phyloP scores from a whole-genome alignment of 2,113 vertebrate species.

The Sinocyclocheilus grahami region DNA sequence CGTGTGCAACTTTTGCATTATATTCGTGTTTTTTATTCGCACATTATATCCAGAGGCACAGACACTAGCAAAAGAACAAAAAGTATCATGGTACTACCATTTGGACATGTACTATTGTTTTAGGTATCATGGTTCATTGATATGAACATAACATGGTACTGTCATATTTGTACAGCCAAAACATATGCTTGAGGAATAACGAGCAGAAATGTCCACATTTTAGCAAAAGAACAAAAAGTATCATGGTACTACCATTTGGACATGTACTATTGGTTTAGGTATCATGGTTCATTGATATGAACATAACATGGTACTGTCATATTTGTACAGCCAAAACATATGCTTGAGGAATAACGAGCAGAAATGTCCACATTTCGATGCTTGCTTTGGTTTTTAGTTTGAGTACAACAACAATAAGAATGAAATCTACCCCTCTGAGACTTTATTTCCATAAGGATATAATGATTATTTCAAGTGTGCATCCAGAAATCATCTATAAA shows the following conservation, averaged over 20 bases:
- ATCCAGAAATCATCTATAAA: background rate
- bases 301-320: too few relatives aligned
- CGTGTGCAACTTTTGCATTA: background rate
- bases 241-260: too few relatives aligned
- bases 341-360: too few relatives aligned
- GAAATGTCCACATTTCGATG: background rate
- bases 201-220: background rate
- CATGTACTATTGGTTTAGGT: too few relatives aligned
- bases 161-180: too few relatives aligned
- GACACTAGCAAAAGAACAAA: background rate
- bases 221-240: background rate
- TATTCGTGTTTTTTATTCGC: background rate
- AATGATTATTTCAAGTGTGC: background rate
- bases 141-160: too few relatives aligned
- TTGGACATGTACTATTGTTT: too few relatives aligned
- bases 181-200: too few relatives aligned
- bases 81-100: too few relatives aligned
- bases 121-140: too few relatives aligned
- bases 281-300: too few relatives aligned
- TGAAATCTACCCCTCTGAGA: background rate
- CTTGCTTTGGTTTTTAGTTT: background rate
- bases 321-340: too few relatives aligned
- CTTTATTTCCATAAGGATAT: background rate
- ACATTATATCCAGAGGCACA: background rate
- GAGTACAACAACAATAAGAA: background rate